Percentiles rank a stretch among this genome's conserved stretches.
Evolutionary conservation across 2,888 invertebrate genomes (phyloP).

Genomic region (Aporophyla lueneburgensis): DNA sequence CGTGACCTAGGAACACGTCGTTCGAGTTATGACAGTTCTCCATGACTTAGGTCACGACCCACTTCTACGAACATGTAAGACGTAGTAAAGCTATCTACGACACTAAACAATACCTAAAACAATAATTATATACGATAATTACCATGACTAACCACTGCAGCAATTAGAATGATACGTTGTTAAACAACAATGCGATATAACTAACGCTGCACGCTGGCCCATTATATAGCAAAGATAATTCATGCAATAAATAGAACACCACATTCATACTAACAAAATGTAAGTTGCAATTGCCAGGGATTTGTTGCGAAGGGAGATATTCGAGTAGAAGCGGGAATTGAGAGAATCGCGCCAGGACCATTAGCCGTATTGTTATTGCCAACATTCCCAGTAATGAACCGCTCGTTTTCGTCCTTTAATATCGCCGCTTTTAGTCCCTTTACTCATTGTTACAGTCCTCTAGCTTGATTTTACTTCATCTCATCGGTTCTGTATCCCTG

Average conservation of each 20-base stretch:
- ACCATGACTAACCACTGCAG: constrained; percentile 66
- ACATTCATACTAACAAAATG: constrained; percentile 61
- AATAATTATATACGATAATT: constrained; percentile 70
- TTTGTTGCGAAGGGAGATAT: constrained; percentile 81
- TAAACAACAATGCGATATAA: constrained; percentile 76
- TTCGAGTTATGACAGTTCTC: constrained; percentile 70
- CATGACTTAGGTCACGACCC: constrained; percentile 62
- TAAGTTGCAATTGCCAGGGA: constrained; percentile 68
- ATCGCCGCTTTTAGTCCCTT: constrained; percentile 85
- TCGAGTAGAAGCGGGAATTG: constrained; percentile 82
- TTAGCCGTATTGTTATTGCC: constrained; percentile 90
- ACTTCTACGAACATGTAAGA: constrained; percentile 61
- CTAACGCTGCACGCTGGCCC: constrained; percentile 71
- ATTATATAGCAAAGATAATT: constrained; percentile 68
- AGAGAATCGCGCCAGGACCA: constrained; percentile 85
- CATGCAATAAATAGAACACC: constrained; percentile 67
- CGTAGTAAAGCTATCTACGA: constrained; percentile 58
- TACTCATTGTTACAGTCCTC: constrained; percentile 82
- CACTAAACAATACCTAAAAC: constrained; percentile 59
- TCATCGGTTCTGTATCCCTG: constrained; percentile 80
- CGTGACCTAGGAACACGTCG: constrained; percentile 87
- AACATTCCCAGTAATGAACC: constrained; percentile 88
- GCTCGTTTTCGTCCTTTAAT: constrained; percentile 89
- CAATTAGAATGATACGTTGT: constrained; percentile 65
- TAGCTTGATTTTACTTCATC: constrained; percentile 84